Evolutionary conservation across 2,888 invertebrate genomes (phyloP), one percentile per base, ranked within the genome.

Genomic region (Listrodromus nycthemerus): DNA sequence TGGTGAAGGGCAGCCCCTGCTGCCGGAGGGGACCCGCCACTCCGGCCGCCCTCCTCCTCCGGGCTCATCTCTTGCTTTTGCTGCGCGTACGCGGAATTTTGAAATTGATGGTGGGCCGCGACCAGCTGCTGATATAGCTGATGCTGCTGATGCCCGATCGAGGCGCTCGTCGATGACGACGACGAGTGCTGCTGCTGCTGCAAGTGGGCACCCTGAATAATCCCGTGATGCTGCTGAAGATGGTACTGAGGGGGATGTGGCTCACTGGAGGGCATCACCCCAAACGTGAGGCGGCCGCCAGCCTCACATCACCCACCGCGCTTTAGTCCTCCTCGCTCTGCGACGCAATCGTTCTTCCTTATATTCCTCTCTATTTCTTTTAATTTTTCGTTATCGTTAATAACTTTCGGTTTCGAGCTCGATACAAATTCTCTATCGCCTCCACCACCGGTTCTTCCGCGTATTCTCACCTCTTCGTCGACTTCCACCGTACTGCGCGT

Each of bases 181-280:
- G 92, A 88, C 82, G 91, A 90, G 76, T 91, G 90, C 65, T 85
- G 81, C 78, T 84, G 84, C 81, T 91, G 91, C 84, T 92, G 92
- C 79, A 92, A 89, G 87, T 92, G 92, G 87, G 92, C 90, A 79
- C 92, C 91, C 89, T 92, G 92, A 91, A 92, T 92, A 75, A 84
- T 84, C 75, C 84, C 90, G 91, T 92, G 90, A 84, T 90, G 92
- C 88, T 92, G 92, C 87, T 92, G 92, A 89, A 92, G 92, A 89
- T 92, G 92, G 92, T 92, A 92, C 90, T 92, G 92, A 88, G 92
- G 90, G 92, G 92, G 92, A 92, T 92, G 92, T 90, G 92, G 92
- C 92, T 92, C 92, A 92, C 92, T 92, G 92, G 92, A 92, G 92
- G 92, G 92, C 92, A 92, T 92, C 92, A 92, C 92, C 92, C 92